These are phyloP conservation scores for Drosophila mauritiana DNA, from an alignment of 1,140 invertebrate genomes.

Conservation along the genomic window DNA sequence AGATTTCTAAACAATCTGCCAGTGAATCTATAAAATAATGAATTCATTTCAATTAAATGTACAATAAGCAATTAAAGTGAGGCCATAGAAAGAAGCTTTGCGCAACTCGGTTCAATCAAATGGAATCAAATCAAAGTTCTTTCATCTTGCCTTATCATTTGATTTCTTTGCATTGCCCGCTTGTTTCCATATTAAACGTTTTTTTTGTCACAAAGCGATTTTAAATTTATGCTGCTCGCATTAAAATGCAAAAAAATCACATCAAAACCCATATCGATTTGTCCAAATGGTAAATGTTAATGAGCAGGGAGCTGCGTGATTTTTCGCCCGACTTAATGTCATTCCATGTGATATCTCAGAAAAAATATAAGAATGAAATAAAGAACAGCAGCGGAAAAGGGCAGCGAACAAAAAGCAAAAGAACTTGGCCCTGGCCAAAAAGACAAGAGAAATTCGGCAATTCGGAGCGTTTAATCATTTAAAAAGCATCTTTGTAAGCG, in stretches of 20 bases:
- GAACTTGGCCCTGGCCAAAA: constrained; percentile 48
- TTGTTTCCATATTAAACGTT: constrained; percentile 16
- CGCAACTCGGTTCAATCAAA: constrained; percentile 1
- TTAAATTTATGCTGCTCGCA: constrained; percentile 18
- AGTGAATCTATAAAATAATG: too few relatives aligned
- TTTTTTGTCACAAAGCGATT: background rate
- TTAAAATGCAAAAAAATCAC: constrained; percentile 31
- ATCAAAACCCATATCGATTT: constrained; percentile 44
- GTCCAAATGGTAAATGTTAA: constrained; percentile 35
- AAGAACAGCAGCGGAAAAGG: constrained; percentile 18
- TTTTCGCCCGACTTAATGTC: constrained; percentile 42
- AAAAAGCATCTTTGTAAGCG: constrained; percentile 72
- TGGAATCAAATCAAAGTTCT: constrained; percentile 9
- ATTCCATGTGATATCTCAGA: constrained; percentile 43
- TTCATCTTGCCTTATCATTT: constrained; percentile 6
- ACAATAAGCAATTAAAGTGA: background rate
- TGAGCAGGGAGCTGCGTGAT: constrained; percentile 30
- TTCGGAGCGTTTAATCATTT: constrained; percentile 76
- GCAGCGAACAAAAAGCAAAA: constrained; percentile 23
- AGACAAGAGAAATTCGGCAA: constrained; percentile 48
- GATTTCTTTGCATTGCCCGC: background rate
- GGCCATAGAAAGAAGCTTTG: background rate
- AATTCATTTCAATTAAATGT: background rate
- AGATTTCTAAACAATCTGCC: too few relatives aligned
- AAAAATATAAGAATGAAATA: constrained; percentile 10